Conservation (phyloP, 2,797 vertebrate species). For the Anguilla obscura region DNA sequence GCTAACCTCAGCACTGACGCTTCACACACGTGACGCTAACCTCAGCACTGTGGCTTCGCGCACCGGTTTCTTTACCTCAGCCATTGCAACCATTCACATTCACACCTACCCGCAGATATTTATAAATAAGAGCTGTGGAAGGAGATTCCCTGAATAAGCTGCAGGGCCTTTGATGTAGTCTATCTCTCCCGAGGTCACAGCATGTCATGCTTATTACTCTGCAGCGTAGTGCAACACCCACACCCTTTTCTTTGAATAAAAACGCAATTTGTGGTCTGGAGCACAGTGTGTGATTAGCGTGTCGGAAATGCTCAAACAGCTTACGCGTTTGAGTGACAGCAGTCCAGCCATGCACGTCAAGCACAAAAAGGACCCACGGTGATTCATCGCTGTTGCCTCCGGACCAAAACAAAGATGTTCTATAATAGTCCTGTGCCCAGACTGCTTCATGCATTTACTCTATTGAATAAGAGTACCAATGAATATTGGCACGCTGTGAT, state of each 20-base stretch:
- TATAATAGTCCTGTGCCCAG: neutral
- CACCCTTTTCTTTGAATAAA: slow-evolving; percentile 15
- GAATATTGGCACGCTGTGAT: neutral
- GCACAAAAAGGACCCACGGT: neutral
- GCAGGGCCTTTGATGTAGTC: neutral
- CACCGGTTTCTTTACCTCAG: neutral
- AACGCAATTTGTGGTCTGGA: slow-evolving; percentile 33
- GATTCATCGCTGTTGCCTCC: slow-evolving; percentile 11
- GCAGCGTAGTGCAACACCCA: slow-evolving; percentile 6
- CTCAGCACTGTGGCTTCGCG: no score
- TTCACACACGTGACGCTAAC: no score
- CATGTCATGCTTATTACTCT: neutral
- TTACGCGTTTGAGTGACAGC: slow-evolving; percentile 18
- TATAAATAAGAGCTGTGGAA: slow-evolving; percentile 16
- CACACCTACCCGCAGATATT: neutral
- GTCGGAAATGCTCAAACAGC: slow-evolving; percentile 23
- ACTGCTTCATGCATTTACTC: neutral
- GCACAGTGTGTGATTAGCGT: slow-evolving; percentile 26
- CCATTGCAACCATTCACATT: neutral
- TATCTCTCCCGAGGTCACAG: slow-evolving; percentile 18
- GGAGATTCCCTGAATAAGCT: neutral
- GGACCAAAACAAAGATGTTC: neutral
- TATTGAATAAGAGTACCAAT: neutral
- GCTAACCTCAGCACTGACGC: no score
- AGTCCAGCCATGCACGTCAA: neutral